phyloP scores from a whole-genome alignment of 2,888 invertebrate species.

The Iselma pallidipennis region DNA sequence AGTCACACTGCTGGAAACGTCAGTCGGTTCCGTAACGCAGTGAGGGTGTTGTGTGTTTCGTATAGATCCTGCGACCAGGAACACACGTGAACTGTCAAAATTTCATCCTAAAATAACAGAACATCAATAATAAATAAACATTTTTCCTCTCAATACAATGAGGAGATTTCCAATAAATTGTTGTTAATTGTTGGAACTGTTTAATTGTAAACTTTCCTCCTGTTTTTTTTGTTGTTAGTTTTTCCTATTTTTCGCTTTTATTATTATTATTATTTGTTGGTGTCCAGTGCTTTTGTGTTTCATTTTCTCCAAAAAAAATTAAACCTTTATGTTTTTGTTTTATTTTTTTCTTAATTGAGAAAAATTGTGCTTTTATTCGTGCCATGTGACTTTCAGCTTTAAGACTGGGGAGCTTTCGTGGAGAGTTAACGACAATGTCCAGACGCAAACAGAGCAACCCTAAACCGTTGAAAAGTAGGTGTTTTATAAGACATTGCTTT shows the following conservation, averaged over 20 bases:
- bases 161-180: constrained; percentile 29
- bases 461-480: constrained; percentile 94
- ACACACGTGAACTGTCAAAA: constrained; percentile 36
- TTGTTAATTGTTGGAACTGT: constrained; percentile 36
- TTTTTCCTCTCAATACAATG: not conserved
- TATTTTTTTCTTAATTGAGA: constrained; percentile 17
- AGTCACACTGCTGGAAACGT: constrained; percentile 27
- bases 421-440: constrained; percentile 68
- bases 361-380: constrained; percentile 24
- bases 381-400: constrained; percentile 42
- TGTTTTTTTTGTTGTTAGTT: constrained; percentile 17
- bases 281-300: constrained; percentile 36
- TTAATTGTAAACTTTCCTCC: constrained; percentile 26
- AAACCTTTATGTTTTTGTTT: constrained; percentile 24
- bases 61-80: constrained; percentile 13
- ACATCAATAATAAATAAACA: constrained; percentile 31
- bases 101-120: constrained; percentile 35
- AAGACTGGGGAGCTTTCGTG: constrained; percentile 64
- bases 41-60: constrained; percentile 34
- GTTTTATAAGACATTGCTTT: constrained; percentile 22
- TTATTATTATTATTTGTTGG: constrained; percentile 35
- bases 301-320: not conserved
- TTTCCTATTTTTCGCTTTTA: constrained; percentile 29
- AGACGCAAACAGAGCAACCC: constrained; percentile 96
- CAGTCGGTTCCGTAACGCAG: constrained; percentile 42